A percentile compares a stretch with the other conserved stretches of the same genome.
These are phyloP conservation scores for Colletes gigas DNA, from an alignment of 1,140 invertebrate species.

Conservation along the genomic window DNA sequence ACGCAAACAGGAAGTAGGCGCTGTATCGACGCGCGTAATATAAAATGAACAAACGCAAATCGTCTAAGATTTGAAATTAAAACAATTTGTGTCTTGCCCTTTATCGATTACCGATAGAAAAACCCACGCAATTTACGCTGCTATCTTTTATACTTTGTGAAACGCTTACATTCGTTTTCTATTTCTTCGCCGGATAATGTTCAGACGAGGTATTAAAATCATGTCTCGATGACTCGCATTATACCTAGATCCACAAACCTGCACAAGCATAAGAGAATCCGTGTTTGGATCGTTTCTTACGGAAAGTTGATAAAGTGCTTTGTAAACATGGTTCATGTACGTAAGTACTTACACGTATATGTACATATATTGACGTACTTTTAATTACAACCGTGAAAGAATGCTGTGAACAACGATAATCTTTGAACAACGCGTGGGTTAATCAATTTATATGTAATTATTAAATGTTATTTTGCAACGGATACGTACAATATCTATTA, in stretches of 20 bases:
- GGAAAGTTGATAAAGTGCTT: constrained; percentile 15
- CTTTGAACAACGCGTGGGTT: constrained; percentile 48
- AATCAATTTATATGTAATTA: constrained; percentile 10
- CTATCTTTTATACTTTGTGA: too few relatives aligned
- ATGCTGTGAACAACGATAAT: constrained; percentile 51
- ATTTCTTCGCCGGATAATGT: too few relatives aligned
- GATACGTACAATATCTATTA: not conserved
- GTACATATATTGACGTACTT: constrained; percentile 40
- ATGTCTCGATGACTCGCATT: not conserved
- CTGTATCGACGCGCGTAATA: too few relatives aligned
- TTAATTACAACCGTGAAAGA: constrained; percentile 35
- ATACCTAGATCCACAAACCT: not conserved
- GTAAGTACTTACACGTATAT: constrained; percentile 10
- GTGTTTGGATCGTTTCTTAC: not conserved
- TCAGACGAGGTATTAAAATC: too few relatives aligned
- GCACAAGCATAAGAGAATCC: not conserved
- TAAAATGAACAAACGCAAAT: too few relatives aligned
- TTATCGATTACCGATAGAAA: too few relatives aligned
- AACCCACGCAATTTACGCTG: too few relatives aligned
- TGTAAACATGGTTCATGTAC: constrained; percentile 51
- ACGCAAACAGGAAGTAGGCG: too few relatives aligned
- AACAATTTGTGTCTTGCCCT: too few relatives aligned
- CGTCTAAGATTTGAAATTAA: too few relatives aligned
- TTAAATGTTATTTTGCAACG: not conserved
- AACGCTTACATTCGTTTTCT: too few relatives aligned